phyloP scores from a whole-genome alignment of 2,797 vertebrate genomes.

The Poecilia wingei region DNA sequence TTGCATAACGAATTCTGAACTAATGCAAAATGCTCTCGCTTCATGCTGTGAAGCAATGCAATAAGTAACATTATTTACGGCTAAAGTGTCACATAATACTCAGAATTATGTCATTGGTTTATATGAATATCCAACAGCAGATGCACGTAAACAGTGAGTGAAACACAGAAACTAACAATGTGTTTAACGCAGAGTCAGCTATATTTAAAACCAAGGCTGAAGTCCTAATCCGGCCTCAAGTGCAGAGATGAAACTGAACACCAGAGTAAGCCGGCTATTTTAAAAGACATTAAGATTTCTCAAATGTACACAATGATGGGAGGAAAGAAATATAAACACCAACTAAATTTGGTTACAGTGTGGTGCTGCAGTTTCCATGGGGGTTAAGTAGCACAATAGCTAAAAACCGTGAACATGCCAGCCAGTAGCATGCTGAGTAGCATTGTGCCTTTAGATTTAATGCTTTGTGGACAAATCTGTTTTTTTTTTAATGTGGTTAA shows the following conservation, averaged over 20 bases:
- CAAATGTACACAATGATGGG: not conserved
- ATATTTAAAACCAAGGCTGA: not conserved
- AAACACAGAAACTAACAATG: not conserved
- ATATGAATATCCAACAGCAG: not conserved
- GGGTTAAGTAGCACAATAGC: not conserved
- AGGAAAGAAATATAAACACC: not conserved
- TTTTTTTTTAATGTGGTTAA: too few species aligned
- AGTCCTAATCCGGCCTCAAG: not conserved
- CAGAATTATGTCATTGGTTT: not conserved
- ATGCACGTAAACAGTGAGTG: not conserved
- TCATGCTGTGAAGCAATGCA: not conserved
- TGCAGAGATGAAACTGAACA: not conserved
- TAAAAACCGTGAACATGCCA: not conserved
- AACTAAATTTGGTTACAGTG: not conserved
- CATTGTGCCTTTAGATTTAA: not conserved
- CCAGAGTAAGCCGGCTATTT: not conserved
- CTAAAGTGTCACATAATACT: not conserved
- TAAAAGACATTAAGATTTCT: not conserved
- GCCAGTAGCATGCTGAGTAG: not conserved
- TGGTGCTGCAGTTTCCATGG: not conserved
- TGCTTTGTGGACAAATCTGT: not conserved
- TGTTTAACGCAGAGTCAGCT: not conserved
- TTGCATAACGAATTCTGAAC: not conserved
- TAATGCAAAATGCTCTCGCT: not conserved
- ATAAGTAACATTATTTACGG: not conserved